phyloP scores from a whole-genome alignment of 2,113 vertebrate genomes.

The Orycteropus afer region DNA sequence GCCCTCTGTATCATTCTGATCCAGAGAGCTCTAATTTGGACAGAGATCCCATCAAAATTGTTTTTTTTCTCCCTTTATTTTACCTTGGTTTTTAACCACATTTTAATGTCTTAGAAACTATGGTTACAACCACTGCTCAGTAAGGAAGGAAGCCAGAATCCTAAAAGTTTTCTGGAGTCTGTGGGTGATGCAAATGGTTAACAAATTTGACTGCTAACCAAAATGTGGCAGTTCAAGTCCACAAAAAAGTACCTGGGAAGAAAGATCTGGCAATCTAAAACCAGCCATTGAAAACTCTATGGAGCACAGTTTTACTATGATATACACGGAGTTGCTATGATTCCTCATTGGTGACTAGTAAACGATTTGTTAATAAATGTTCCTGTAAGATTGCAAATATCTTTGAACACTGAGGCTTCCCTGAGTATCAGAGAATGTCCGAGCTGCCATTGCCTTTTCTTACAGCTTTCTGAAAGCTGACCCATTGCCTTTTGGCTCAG shows the following conservation, averaged over 20 bases:
- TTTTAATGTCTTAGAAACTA: background rate
- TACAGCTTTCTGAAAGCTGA: background rate
- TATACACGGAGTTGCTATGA: background rate
- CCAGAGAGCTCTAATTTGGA: background rate
- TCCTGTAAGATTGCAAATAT: background rate
- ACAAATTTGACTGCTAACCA: too few relatives aligned
- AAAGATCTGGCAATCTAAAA: background rate
- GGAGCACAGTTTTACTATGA: background rate
- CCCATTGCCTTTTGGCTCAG: background rate
- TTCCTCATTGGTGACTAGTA: background rate
- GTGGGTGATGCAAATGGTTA: background rate
- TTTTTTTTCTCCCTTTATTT: background rate
- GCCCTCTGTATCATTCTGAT: background rate
- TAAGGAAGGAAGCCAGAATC: background rate
- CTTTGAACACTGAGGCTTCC: background rate
- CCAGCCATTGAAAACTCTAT: background rate
- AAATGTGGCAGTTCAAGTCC: background rate
- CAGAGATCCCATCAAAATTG: background rate
- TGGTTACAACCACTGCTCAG: background rate
- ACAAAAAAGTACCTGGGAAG: background rate
- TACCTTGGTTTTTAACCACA: slow-evolving; percentile 12
- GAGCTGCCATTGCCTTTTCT: background rate
- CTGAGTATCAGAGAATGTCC: background rate
- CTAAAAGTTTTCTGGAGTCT: background rate
- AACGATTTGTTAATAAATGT: background rate